Evolutionary conservation across 1,140 invertebrate genomes (phyloP).

Genomic region (Mamestra configurata): DNA sequence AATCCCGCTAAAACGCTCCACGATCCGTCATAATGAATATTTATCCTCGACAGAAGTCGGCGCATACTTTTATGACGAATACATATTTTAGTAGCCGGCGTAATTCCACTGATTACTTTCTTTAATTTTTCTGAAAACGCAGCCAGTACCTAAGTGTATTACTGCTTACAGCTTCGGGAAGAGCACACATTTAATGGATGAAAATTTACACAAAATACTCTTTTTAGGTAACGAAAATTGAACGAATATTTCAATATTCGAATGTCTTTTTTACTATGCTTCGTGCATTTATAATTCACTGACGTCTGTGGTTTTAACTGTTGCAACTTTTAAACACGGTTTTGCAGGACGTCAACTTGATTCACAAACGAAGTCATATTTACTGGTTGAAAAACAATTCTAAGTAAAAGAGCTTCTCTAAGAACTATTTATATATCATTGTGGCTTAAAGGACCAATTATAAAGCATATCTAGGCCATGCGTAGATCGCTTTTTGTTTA

Average conservation of each 20-base stretch:
- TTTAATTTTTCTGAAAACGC: conserved; percentile 85
- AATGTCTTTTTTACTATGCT: neutral
- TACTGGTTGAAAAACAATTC: too few relatives aligned
- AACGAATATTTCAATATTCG: conserved; percentile 8
- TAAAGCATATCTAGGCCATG: neutral
- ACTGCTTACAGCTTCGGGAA: conserved; percentile 79
- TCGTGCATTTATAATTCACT: conserved; percentile 1
- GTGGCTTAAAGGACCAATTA: too few relatives aligned
- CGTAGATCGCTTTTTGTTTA: neutral
- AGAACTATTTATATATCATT: too few relatives aligned
- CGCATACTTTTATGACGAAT: conserved; percentile 86
- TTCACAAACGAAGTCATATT: too few relatives aligned
- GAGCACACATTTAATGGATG: conserved; percentile 79
- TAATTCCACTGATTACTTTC: conserved; percentile 87
- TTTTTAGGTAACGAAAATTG: conserved; percentile 22
- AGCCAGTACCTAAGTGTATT: conserved; percentile 80
- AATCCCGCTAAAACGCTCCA: conserved; percentile 86
- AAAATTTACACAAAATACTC: conserved; percentile 72
- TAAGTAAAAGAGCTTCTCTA: too few relatives aligned
- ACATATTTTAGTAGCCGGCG: conserved; percentile 87
- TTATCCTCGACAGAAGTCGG: conserved; percentile 84
- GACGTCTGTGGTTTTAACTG: neutral
- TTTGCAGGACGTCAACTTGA: too few relatives aligned
- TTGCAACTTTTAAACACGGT: neutral
- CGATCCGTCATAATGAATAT: conserved; percentile 87